Conservation (phyloP, 2,888 invertebrate species). For the Parapristionchus giblindavisi region DNA sequence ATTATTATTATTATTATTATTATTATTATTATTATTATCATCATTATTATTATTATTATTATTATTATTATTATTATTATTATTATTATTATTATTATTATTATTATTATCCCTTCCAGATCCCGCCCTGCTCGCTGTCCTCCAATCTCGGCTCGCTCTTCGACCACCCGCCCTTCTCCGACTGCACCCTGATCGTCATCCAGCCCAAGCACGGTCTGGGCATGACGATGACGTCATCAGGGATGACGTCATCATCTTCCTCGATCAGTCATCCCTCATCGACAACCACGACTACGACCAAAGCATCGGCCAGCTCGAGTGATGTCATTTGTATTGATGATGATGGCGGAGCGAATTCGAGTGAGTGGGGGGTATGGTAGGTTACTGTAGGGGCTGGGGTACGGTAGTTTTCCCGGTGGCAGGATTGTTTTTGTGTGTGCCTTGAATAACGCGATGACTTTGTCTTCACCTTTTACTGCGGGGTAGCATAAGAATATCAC, state of each 20-base stretch:
- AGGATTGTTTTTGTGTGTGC: no score
- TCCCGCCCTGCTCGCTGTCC: conserved; percentile 82
- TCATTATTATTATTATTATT: no score
- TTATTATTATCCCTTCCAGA: conserved; percentile 78
- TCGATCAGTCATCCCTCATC: not conserved
- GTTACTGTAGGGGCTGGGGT: no score
- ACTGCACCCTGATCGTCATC: conserved; percentile 84
- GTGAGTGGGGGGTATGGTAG: not conserved
- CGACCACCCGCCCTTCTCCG: conserved; percentile 95
- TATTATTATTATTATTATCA: no score
- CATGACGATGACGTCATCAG: not conserved
- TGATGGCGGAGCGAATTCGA: conserved; percentile 9
- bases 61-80: not conserved
- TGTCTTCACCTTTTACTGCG: no score
- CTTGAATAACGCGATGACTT: no score
- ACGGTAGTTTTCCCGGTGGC: no score
- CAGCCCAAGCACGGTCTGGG: conserved; percentile 6
- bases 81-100: not conserved
- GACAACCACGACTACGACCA: not conserved
- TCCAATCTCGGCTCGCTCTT: conserved; percentile 94
- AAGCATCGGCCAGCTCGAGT: no score
- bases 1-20: no score
- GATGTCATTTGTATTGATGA: not conserved
- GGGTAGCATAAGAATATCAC: no score
- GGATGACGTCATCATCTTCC: not conserved